phyloP scores from a whole-genome alignment of 2,797 vertebrate genomes.

The Okamejei kenojei region DNA sequence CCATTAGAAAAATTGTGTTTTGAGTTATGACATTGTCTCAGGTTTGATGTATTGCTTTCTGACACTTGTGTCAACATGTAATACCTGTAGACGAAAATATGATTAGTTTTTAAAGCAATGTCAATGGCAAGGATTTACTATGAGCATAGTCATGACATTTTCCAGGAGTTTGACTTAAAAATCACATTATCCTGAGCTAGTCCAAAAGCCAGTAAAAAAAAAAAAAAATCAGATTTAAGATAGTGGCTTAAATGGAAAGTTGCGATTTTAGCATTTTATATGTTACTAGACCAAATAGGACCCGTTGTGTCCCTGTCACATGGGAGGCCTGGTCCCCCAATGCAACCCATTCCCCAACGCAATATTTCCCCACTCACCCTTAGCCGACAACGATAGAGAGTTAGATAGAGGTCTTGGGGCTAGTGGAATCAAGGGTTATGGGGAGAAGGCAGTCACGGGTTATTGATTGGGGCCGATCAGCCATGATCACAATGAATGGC shows the following conservation, averaged over 20 bases:
- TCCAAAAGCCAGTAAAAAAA: neutral
- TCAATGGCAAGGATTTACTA: neutral
- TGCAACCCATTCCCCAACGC: too few species aligned
- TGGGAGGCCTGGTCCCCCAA: too few species aligned
- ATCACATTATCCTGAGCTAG: neutral
- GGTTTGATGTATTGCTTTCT: neutral
- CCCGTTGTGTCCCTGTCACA: too few species aligned
- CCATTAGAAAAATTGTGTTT: neutral
- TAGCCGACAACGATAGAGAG: too few species aligned
- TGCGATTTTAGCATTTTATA: neutral
- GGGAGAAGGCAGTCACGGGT: too few species aligned
- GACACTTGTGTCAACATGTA: neutral
- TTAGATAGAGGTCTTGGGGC: too few species aligned
- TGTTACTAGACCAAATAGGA: neutral
- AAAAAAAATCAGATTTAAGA: neutral
- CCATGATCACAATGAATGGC: too few species aligned
- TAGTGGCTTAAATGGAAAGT: neutral
- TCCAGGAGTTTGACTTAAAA: neutral
- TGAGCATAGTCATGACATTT: neutral
- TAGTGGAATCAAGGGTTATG: too few species aligned
- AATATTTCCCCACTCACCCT: too few species aligned
- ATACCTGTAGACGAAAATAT: neutral
- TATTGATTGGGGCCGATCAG: too few species aligned
- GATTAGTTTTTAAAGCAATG: neutral
- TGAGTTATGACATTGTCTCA: neutral